Conservation (phyloP, 2,797 vertebrate species). For the Enteromius unitaeniatus region DNA sequence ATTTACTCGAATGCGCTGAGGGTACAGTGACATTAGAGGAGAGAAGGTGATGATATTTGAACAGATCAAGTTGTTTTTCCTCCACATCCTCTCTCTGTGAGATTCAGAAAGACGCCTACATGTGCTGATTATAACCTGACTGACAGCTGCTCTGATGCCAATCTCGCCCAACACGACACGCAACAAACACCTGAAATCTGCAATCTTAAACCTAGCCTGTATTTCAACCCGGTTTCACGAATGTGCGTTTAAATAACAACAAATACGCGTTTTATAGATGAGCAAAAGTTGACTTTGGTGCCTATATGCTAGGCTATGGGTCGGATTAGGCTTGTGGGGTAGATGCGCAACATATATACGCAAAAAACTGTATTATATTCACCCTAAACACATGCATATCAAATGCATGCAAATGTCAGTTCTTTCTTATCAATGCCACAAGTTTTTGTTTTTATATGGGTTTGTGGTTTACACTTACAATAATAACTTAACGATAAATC, state of each 20-base stretch:
- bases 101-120: conserved; percentile 11
- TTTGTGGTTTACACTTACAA: not conserved
- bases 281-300: too few relatives aligned
- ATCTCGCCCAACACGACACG: not conserved
- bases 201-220: too few relatives aligned
- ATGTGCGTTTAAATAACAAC: too few relatives aligned
- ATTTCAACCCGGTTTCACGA: not conserved
- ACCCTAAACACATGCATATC: too few relatives aligned
- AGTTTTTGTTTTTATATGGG: too few relatives aligned
- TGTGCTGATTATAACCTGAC: conserved; percentile 27
- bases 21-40: not conserved
- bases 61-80: not conserved
- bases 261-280: too few relatives aligned
- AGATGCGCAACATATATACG: too few relatives aligned
- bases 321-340: too few relatives aligned
- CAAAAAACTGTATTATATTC: too few relatives aligned
- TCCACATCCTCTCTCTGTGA: not conserved
- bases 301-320: too few relatives aligned
- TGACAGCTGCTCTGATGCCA: conserved; percentile 25
- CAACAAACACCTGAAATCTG: conserved; percentile 16
- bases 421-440: too few relatives aligned
- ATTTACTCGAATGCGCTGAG: conserved; percentile 4
- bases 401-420: too few relatives aligned
- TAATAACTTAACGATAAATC: not conserved
- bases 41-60: not conserved